phyloP scores from a whole-genome alignment of 1,140 invertebrate species.

The Gonioctena quinquepunctata region DNA sequence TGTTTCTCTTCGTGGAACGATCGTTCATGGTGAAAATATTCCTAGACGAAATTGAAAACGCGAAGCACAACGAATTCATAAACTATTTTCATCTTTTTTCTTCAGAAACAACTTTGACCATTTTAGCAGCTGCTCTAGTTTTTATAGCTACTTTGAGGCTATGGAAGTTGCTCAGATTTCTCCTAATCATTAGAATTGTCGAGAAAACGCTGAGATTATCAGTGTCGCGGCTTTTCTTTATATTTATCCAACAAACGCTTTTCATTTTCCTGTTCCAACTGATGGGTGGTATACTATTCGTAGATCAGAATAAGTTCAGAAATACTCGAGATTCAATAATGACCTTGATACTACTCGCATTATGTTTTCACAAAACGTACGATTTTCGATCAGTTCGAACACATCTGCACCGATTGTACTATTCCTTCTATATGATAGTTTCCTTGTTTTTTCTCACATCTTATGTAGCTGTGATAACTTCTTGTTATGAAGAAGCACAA shows the following conservation, averaged over 20 bases:
- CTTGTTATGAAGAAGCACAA: too few relatives aligned
- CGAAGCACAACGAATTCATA: conserved; percentile 38
- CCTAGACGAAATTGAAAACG: too few relatives aligned
- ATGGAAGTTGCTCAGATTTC: too few relatives aligned
- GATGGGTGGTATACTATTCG: conserved; percentile 26
- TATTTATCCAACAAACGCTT: conserved; percentile 26
- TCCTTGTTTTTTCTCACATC: conserved; percentile 25
- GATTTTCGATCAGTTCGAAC: conserved; percentile 12
- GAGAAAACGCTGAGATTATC: too few relatives aligned
- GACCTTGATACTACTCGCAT: conserved; percentile 19
- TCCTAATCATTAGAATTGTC: too few relatives aligned
- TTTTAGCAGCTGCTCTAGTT: too few relatives aligned
- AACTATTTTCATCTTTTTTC: conserved; percentile 38
- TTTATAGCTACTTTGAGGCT: too few relatives aligned
- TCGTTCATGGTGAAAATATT: conserved; percentile 4
- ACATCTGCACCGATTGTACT: conserved; percentile 25
- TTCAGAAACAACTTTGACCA: too few relatives aligned
- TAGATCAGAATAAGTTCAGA: conserved; percentile 24
- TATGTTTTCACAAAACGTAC: conserved; percentile 15
- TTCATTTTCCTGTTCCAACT: conserved; percentile 25
- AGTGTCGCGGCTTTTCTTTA: conserved; percentile 7
- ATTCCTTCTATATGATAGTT: conserved; percentile 25
- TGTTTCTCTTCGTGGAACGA: conserved; percentile 16
- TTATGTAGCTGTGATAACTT: conserved; percentile 34
- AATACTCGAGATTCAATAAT: conserved; percentile 16